phyloP scores from a whole-genome alignment of 2,113 vertebrate species.

The Podarcis raffonei region DNA sequence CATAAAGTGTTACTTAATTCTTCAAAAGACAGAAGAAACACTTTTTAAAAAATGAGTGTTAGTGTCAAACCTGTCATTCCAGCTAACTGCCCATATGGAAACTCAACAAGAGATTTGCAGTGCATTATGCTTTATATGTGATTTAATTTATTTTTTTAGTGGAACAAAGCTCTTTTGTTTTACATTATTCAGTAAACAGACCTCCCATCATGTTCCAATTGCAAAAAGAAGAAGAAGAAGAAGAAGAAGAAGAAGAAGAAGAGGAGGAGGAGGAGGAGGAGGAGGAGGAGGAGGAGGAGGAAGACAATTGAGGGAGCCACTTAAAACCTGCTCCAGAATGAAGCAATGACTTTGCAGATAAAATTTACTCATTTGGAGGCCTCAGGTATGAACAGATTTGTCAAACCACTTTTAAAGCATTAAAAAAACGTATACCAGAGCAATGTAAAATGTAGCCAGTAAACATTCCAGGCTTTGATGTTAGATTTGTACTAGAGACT shows the following conservation, averaged over 20 bases:
- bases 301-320: not conserved
- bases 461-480: constrained; percentile 50
- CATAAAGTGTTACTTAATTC: not conserved
- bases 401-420: constrained; percentile 40
- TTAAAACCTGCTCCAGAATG: constrained; percentile 42
- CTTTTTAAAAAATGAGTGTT: constrained; percentile 26
- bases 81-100: constrained; percentile 51
- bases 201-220: constrained; percentile 58
- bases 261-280: not conserved
- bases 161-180: constrained; percentile 39
- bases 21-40: not conserved
- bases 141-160: constrained; percentile 64
- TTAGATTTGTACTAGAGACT: not conserved
- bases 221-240: not conserved
- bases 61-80: constrained; percentile 31
- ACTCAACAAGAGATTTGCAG: constrained; percentile 37
- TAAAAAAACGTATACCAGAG: constrained; percentile 54
- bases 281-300: not conserved
- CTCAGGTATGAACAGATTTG: constrained; percentile 45
- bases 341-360: constrained; percentile 51
- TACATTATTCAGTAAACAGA: constrained; percentile 66
- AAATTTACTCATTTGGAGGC: constrained; percentile 55
- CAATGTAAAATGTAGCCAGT: constrained; percentile 54
- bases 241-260: not conserved
- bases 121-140: constrained; percentile 60